Base-by-base conservation (phyloP, 1,140 invertebrate species). In the Penaeus japonicus region DNA sequence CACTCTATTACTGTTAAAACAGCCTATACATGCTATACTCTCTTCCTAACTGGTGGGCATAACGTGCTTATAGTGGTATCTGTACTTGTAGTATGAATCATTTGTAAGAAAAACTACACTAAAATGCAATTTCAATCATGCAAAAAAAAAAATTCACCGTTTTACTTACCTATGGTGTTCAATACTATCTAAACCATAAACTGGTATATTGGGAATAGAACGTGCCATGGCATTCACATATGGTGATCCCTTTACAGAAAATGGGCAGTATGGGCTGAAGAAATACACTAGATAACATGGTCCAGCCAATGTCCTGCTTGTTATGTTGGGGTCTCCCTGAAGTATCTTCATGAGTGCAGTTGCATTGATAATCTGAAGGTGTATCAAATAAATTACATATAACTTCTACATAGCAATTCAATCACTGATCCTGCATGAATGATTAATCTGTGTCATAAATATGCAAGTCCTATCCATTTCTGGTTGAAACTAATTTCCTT, bases 211-310 rank as follows among this genome's bases (percentile, higher is more conserved):
- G 17, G 97, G 97, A 93, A 97, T 98, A 5, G 95, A 95, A 91
- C 95, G 94, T 88, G 94, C 96, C 91, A 99, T 92, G 2, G 97
- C 96, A 94, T 99, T 99, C 90, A 96, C 97, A 92, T 97, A 95
- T 5, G 97, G 96, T 12, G 97, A 97, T 39, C 97, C 96, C 91
- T 96, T 94, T 85, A 96, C 96, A 92, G 97, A 98, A 91, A 98
- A 98, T 53, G 96, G 95, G 92, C 98, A 99, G 92, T 96, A 96
- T 78, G 95, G 95, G 0, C 97, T 96, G 93, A 96, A 99, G 93
- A 99, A 99, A 88, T 98, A 93, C 0, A 99, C 95, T 22, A 97
- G 90, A 79, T 95, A 94, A 93, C 98, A 99, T 85, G 95, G 93
- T n/a, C 94, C 95, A 39, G 94, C 93, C 24, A 93, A 93, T 87